Evolutionary conservation across 2,113 vertebrate species (phyloP).

Genomic region (Chrysochloris asiatica): DNA sequence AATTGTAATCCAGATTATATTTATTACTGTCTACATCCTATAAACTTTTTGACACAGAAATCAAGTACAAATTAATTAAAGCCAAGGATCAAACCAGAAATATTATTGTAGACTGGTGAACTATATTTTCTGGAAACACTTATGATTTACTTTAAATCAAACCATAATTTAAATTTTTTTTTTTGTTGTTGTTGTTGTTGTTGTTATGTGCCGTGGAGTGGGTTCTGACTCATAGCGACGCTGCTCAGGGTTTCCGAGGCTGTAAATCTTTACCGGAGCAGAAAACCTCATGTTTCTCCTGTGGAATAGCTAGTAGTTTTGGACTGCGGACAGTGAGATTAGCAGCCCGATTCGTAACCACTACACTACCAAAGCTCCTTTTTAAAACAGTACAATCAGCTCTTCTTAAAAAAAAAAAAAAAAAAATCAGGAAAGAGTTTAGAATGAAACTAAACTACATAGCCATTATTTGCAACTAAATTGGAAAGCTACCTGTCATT

Average conservation of each 20-base stretch:
- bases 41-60: slow-evolving; percentile 71
- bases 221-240: too few relatives aligned
- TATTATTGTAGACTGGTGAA: not conserved
- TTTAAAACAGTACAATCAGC: not conserved
- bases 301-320: too few relatives aligned
- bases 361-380: too few relatives aligned
- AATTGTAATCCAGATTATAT: slow-evolving; percentile 78
- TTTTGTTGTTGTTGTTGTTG: too few relatives aligned
- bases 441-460: not conserved
- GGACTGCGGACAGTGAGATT: too few relatives aligned
- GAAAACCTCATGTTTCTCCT: too few relatives aligned
- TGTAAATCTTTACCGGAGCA: too few relatives aligned
- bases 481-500: not conserved
- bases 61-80: slow-evolving; percentile 72
- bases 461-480: not conserved
- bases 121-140: not conserved
- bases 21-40: slow-evolving; percentile 73
- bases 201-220: too few relatives aligned
- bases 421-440: not conserved
- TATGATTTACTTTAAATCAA: slow-evolving; percentile 41
- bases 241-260: too few relatives aligned
- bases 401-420: not conserved
- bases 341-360: too few relatives aligned
- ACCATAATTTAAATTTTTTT: not conserved
- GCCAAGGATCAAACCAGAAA: slow-evolving; percentile 49